Evolutionary conservation across 2,888 invertebrate species (phyloP), one percentile per base, ranked within the genome.

Genomic region (Orthosia gracilis): DNA sequence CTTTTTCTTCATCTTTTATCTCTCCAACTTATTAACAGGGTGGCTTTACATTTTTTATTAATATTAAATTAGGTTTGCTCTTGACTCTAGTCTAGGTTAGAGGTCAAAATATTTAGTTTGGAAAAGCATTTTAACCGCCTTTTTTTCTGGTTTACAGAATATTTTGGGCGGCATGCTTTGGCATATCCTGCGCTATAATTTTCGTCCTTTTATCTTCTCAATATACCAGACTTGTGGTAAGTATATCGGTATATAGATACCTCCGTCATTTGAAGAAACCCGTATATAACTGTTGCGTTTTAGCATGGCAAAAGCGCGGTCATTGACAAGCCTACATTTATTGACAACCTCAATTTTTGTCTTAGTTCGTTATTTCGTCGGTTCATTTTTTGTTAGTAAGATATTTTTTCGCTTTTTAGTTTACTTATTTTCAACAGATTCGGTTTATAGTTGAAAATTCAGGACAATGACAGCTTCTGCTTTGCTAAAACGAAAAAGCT

Each of bases 161-260:
- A 61, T 95, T 94, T 85, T 96, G 96, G 96, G 75, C 89, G 2
- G 54, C 87, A n/a, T 91, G 91, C 76, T 93, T 94, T 76, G 54
- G 89, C 12, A 78, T 89, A 4, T 90, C 92, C 72, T 78, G 90
- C 9, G 87, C 81, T 23, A 79, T 94, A n/a, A 89, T 92, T 68
- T 87, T 91, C 55, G 83, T 89, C 21, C 85, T 96, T 40, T 82
- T 95, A 55, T 85, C 90, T 9, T 78, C 91, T 52, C 95, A 95
- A 76, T 95, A 92, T 77, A 78, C 76, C 17, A 91, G 95, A 89
- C 93, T 92, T 78, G 85, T 94, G 72, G 96, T 96, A 86, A 92
- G 94, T 91, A 50, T 9, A 23, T 50, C 45, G 3, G 4, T 40
- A 40, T 18, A 9, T 17, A 21, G 45, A 9, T 23, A 45, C 45